Base-by-base conservation (phyloP, 2,888 invertebrate genomes). In the Phytoseiulus persimilis region DNA sequence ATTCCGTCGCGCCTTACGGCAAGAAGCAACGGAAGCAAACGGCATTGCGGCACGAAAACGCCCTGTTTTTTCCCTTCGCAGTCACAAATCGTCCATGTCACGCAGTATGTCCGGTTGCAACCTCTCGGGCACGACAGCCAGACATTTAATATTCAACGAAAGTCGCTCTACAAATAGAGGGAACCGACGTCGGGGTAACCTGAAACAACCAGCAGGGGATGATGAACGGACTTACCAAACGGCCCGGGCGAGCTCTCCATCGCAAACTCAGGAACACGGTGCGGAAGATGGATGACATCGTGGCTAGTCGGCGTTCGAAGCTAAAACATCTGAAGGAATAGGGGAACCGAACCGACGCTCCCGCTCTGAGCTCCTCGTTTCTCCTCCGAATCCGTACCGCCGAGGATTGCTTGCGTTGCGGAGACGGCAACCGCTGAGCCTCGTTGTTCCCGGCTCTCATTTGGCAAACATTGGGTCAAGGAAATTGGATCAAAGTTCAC, bases 61-160 rank as follows among this genome's bases (percentile, higher is more conserved):
- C 65, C 65, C 65, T 65, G 11, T 65, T 65, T 65, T 65, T 65
- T 46, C 14, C 46, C 46, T 46, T 39, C 9, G 65, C 65, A 18
- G 65, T 65, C 65, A 65, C 65, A 65, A 65, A 65, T 65, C 65
- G 65, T 65, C 65, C 65, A 65, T 65, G 65, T 65, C 65, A 65
- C 65, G 65, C 65, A 65, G 65, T 65, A 14, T 28, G 65, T 65
- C 65, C 65, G 65, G 28, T 65, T 65, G 65, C 65, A 65, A 65
- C 65, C 65, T 65, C 65, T 65, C 18, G 18, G 11, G 65, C 65
- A 65, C 65, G 65, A 65, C 65, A 65, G 65, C 65, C 18, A 65
- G 65, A 65, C 65, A 65, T 65, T 65, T 65, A 65, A 65, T 65
- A 65, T 65, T 65, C 65, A 65, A 18, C 65, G 65, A 65, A 65